phyloP scores from a whole-genome alignment of 2,797 vertebrate species.

The Naso thynnoides region DNA sequence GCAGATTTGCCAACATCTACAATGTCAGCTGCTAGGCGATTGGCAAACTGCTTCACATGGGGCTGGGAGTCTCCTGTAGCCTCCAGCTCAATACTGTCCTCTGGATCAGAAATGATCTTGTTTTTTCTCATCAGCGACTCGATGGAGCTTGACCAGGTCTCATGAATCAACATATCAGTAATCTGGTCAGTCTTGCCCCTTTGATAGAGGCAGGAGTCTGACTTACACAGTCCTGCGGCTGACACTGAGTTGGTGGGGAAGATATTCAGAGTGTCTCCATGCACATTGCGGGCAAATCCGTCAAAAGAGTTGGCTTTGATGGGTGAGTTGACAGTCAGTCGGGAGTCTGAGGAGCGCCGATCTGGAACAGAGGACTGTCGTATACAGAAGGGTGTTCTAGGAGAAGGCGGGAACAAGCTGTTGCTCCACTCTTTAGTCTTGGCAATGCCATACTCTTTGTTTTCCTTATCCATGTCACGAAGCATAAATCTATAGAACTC shows the following conservation, averaged over 20 bases:
- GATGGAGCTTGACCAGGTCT: constrained; percentile 97
- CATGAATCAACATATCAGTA: constrained; percentile 95
- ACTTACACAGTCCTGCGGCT: constrained; percentile 92
- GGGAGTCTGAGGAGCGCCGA: constrained; percentile 87
- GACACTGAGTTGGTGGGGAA: constrained; percentile 86
- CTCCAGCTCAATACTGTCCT: constrained; percentile 83
- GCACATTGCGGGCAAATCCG: constrained; percentile 89
- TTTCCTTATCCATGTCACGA: constrained; percentile 93
- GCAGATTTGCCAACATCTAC: constrained; percentile 87
- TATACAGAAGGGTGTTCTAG: constrained; percentile 89
- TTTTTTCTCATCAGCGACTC: constrained; percentile 98
- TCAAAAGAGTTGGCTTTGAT: constrained; percentile 98
- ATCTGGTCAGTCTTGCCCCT: constrained; percentile 91
- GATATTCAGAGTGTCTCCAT: constrained; percentile 87
- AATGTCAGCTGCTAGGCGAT: constrained; percentile 87
- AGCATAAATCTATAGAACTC: constrained; percentile 98
- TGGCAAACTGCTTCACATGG: constrained; percentile 87
- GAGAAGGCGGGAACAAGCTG: constrained; percentile 88
- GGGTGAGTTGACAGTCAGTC: constrained; percentile 91
- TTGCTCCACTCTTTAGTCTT: constrained; percentile 92
- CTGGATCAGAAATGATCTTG: constrained; percentile 91
- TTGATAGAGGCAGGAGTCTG: constrained; percentile 96
- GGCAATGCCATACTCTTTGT: constrained; percentile 85
- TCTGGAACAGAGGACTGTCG: constrained; percentile 95
- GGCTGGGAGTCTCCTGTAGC: constrained; percentile 81